These are phyloP conservation scores for Drosophila limbata DNA, from an alignment of 2,888 invertebrate genomes.

Conservation along the genomic window DNA sequence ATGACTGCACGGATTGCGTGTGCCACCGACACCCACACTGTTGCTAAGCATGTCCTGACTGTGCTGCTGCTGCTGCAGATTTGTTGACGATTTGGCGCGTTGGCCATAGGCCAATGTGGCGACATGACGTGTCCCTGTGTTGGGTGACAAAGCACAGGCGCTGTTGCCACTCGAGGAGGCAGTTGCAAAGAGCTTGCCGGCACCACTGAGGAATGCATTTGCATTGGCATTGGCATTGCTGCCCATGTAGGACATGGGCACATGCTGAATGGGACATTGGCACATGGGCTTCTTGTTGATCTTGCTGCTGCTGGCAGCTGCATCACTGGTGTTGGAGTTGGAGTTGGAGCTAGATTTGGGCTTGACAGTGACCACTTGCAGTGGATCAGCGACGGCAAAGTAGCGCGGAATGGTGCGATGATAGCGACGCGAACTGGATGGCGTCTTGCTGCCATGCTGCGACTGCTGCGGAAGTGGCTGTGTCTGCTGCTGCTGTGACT, in stretches of 20 bases:
- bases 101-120: slow-evolving; percentile 72
- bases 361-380: slow-evolving; percentile 59
- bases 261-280: slow-evolving; percentile 85
- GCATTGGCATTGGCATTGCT: slow-evolving; percentile 81
- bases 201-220: slow-evolving; percentile 68
- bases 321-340: slow-evolving; percentile 14
- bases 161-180: slow-evolving; percentile 47
- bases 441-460: slow-evolving; percentile 76
- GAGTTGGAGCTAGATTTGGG: slow-evolving; percentile 54
- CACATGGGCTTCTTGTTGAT: slow-evolving; percentile 84
- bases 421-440: slow-evolving; percentile 84
- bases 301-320: slow-evolving; percentile 29
- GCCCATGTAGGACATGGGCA: slow-evolving; percentile 86
- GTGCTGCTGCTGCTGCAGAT: slow-evolving; percentile 57
- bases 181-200: slow-evolving; percentile 63
- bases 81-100: slow-evolving; percentile 74
- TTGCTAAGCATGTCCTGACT: slow-evolving; percentile 66
- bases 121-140: slow-evolving; percentile 54
- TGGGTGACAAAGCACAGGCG: slow-evolving; percentile 69
- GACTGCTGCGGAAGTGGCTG: slow-evolving; percentile 46
- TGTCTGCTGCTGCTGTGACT: slow-evolving; percentile 58
- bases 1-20: slow-evolving; percentile 70
- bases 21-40: neutral
- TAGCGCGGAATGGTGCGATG: slow-evolving; percentile 86
- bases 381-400: slow-evolving; percentile 84